Base-by-base conservation (phyloP, 2,797 vertebrate species). In the Pogoniulus pusillus region DNA sequence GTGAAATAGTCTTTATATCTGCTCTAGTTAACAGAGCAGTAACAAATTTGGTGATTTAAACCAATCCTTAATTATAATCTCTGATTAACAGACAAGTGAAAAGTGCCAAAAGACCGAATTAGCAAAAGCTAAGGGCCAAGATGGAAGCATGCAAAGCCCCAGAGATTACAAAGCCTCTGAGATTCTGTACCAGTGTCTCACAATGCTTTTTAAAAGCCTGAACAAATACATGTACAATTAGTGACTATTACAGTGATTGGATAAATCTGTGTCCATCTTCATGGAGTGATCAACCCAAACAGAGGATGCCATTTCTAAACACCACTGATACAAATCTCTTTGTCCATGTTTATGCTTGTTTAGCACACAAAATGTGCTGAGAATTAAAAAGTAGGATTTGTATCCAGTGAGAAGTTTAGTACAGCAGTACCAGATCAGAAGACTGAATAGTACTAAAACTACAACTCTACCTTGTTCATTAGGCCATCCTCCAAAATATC, bases 311-410 rank as follows among this genome's bases (percentile, higher is more conserved):
- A 18, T 4, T 14, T 29, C 8, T 17, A 51, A 72, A 53, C 2
- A 71, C 9, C 35, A 74, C 3, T 17, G 16, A 34, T n/a, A 74
- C 5, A 32, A 69, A 29, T 2, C 10, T 9, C 24, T 64, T 32
- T 39, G 12, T 16, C 12, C 3, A 3, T 1, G 1, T 30, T 43
- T 9, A 10, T 7, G 9, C 14, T 34, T 4, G 1, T 39, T 70
- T 14, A 14, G 20, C 8, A 34, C 7, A 47, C 3, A 39, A 1
- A 1, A 1, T 1, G 1, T 0, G 0, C 16, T 5, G 17, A 57
- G 8, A 78, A 34, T 18, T 45, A 37, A 34, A 60, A 49, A 45
- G 4, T 1, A 7, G 14, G 7, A 10, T n/a, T 75, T 64, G 9
- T 60, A 12, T 37, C 43, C 12, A 77, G 30, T 15, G 60, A 15